Conservation (phyloP, 2,888 invertebrate species). For the Paralinhomoeus sp. region DNA sequence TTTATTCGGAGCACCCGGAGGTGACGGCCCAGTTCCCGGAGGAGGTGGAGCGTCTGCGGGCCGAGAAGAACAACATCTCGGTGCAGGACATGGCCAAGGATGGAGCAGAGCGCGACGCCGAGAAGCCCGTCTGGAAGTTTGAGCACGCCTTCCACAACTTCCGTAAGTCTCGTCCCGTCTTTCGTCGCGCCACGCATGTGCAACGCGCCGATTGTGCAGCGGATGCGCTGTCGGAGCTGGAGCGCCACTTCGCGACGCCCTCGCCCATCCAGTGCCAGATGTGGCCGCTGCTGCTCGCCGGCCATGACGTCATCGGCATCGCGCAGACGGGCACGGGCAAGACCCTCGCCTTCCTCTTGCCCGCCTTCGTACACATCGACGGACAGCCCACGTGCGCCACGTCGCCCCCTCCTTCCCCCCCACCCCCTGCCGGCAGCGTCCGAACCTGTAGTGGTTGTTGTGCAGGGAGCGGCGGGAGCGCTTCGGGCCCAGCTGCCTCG, state of each 20-base stretch:
- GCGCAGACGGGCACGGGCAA: slow-evolving; percentile 66
- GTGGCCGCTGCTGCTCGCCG: slow-evolving; percentile 64
- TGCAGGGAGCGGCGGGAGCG: slow-evolving; percentile 6
- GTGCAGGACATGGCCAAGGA: slow-evolving; percentile 32
- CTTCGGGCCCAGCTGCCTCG: slow-evolving; percentile 55
- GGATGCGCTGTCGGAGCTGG: slow-evolving; percentile 57
- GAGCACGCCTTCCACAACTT: slow-evolving; percentile 56
- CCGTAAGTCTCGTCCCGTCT: slow-evolving; percentile 28
- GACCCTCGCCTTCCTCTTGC: slow-evolving; percentile 69
- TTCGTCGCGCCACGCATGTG: neutral
- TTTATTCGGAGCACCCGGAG: slow-evolving; percentile 52
- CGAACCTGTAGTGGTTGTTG: too few relatives aligned
- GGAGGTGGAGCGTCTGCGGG: slow-evolving; percentile 40
- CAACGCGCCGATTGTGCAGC: slow-evolving; percentile 27
- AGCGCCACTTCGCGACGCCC: slow-evolving; percentile 54
- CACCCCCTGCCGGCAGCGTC: too few relatives aligned
- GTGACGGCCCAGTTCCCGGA: slow-evolving; percentile 42
- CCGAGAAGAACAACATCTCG: slow-evolving; percentile 36
- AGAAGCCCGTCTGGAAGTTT: slow-evolving; percentile 55
- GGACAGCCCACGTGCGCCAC: slow-evolving; percentile 40
- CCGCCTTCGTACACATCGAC: slow-evolving; percentile 76
- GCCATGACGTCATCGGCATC: slow-evolving; percentile 76
- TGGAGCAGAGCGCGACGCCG: slow-evolving; percentile 31
- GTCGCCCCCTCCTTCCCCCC: too few relatives aligned
- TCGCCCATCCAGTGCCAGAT: slow-evolving; percentile 67